Conservation (phyloP, 2,113 vertebrate genomes). For the Meriones unguiculatus region DNA sequence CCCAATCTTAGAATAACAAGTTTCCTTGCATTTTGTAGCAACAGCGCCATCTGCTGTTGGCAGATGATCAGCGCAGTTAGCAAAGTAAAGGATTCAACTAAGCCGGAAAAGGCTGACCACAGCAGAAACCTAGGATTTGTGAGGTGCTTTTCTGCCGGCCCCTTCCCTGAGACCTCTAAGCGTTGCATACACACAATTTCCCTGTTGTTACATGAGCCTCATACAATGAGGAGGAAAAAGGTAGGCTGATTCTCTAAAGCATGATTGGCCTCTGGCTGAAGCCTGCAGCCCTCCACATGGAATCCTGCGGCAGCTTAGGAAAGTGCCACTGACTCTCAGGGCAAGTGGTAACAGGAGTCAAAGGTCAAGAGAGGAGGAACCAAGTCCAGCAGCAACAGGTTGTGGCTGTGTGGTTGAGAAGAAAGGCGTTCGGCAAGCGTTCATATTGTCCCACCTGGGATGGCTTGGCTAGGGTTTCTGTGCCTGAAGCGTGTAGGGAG, state of each 20-base stretch:
- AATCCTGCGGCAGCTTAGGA: not conserved
- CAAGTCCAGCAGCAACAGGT: not conserved
- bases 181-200: not conserved
- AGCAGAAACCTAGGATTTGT: not conserved
- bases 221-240: not conserved
- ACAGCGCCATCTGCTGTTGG: constrained; percentile 70
- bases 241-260: not conserved
- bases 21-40: not conserved
- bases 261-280: not conserved
- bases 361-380: not conserved
- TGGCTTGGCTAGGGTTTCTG: not conserved
- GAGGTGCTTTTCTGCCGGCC: not conserved
- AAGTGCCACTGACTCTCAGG: not conserved
- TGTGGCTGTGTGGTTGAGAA: not conserved
- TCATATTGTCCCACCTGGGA: accelerated
- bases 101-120: not conserved
- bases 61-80: not conserved
- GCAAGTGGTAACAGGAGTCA: not conserved
- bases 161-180: not conserved
- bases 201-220: not conserved
- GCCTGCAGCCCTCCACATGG: not conserved
- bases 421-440: not conserved
- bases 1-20: not conserved
- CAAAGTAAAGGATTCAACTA: not conserved
- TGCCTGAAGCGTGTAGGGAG: not conserved